Percentiles rank a stretch among this genome's conserved stretches.
Conservation (phyloP, 2,888 invertebrate genomes). For the Ophraella communa region DNA sequence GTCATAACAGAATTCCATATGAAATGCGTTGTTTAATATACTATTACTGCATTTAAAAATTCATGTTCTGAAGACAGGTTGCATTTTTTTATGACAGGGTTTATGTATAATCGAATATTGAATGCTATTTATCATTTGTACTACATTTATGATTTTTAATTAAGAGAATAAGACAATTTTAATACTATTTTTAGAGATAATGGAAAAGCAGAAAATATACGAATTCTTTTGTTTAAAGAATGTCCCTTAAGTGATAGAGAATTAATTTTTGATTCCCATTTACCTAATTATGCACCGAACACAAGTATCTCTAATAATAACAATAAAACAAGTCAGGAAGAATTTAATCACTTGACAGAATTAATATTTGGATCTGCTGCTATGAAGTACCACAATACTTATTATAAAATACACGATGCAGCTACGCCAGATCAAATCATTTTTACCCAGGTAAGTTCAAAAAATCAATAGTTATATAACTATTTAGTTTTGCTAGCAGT, state of each 20-base stretch:
- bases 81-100: too few relatives aligned
- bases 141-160: too few relatives aligned
- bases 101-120: too few relatives aligned
- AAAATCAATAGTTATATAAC: too few relatives aligned
- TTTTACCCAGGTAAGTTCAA: conserved; percentile 64
- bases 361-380: conserved; percentile 93
- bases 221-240: conserved; percentile 84
- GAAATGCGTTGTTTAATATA: too few relatives aligned
- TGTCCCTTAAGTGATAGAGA: conserved; percentile 83
- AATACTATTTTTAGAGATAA: conserved; percentile 5
- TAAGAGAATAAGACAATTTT: too few relatives aligned
- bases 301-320: conserved; percentile 62
- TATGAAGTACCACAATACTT: conserved; percentile 85
- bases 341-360: conserved; percentile 81
- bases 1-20: too few relatives aligned
- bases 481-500: too few relatives aligned
- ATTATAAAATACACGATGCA: conserved; percentile 83
- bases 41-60: too few relatives aligned
- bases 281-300: conserved; percentile 62
- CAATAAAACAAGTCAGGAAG: conserved; percentile 55
- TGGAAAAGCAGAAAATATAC: conserved; percentile 68
- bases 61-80: too few relatives aligned
- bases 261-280: conserved; percentile 84
- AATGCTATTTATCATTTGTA: too few relatives aligned
- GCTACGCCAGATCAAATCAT: conserved; percentile 52